Evolutionary conservation across 2,113 vertebrate genomes (phyloP).

Genomic region (Bos taurus): DNA sequence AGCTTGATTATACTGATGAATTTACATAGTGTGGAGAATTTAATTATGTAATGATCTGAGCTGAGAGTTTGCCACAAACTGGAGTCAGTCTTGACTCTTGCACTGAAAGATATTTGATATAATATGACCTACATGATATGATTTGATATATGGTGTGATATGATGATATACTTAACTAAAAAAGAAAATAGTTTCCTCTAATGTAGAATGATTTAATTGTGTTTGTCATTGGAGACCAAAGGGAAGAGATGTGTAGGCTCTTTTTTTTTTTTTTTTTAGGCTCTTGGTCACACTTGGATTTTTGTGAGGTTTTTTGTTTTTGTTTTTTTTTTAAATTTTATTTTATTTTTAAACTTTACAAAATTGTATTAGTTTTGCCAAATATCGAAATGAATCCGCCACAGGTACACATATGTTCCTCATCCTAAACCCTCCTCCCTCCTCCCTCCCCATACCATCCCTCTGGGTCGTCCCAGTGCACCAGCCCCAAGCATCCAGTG

Average conservation of each 20-base stretch:
- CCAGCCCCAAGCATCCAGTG: too few relatives aligned
- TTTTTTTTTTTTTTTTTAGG: not conserved
- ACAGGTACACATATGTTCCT: too few relatives aligned
- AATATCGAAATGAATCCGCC: too few relatives aligned
- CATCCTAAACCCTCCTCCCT: too few relatives aligned
- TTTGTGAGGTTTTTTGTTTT: too few relatives aligned
- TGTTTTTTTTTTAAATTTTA: too few relatives aligned
- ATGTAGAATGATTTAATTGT: not conserved
- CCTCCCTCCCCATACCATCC: too few relatives aligned
- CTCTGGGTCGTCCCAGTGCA: too few relatives aligned
- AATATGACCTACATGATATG: not conserved
- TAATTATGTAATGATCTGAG: not conserved
- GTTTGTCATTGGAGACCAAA: not conserved
- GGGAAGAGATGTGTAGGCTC: not conserved
- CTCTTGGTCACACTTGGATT: too few relatives aligned
- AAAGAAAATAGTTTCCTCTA: not conserved
- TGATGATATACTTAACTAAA: not conserved
- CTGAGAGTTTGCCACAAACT: not conserved
- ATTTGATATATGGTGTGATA: not conserved
- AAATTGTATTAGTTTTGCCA: too few relatives aligned
- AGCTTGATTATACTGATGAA: not conserved
- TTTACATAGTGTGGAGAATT: not conserved
- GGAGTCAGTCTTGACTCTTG: not conserved
- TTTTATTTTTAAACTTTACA: too few relatives aligned
- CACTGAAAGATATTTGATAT: not conserved